Evolutionary conservation across 2,888 invertebrate species (phyloP), one percentile per base, ranked within the genome.

Genomic region (Orthosia incerta): DNA sequence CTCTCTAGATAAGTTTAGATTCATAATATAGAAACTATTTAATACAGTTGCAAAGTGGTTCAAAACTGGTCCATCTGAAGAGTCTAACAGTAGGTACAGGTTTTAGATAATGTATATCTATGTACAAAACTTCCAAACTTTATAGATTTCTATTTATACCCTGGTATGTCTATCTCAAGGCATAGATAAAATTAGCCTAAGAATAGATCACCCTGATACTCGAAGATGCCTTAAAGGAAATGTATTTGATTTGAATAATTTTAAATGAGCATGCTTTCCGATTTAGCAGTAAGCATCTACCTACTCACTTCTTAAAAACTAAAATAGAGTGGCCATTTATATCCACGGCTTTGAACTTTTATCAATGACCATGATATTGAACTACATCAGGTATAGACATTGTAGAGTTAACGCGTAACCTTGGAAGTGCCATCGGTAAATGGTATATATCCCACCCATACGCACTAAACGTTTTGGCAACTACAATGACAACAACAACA

Each of bases 141-240:
- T 5, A 45, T 31, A 20, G 20, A 62, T 51, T 56, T 74, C 61
- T 67, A 75, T 67, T 74, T 50, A 66, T 66, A 74, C 16, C 13
- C 39, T 50, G 5, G 45, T 45, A 20, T 15, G 7, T 13, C 18
- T 13, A 20, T 59, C 31, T 18, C 23, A 5, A 50, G 5, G 9
- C 26, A 7, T 13, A 50, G 15, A 63, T 61, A 9, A 65, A 39
- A 50, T 53, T n/a, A 46, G 18, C 31, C 51, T 73, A 53, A 23
- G 23, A 51, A 73, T 74, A 74, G n/a, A 53, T n/a, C 59, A 4
- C 12, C 13, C 13, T 45, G 50, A 31, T 53, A 46, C 18, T 55
- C 11, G 13, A 45, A 45, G 60, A 59, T 39, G n/a, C 15, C 15
- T 4, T 45, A 9, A 20, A 15, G n/a, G n/a, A 71, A 55, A 39